These are phyloP conservation scores for Saturnia japonica DNA, from an alignment of 2,888 invertebrate genomes.

Conservation along the genomic window DNA sequence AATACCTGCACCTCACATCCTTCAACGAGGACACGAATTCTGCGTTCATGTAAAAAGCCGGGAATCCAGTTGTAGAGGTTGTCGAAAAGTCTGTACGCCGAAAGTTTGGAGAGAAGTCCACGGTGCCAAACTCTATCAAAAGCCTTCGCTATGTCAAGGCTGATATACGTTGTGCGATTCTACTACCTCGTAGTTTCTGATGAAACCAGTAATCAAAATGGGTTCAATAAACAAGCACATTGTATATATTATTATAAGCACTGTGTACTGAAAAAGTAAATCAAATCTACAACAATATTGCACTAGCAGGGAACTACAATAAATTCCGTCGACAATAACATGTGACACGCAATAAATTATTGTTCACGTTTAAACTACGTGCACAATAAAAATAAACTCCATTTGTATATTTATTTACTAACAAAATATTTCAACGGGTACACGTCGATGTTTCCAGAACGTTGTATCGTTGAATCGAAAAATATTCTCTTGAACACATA, in stretches of 20 bases:
- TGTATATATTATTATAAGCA: constrained; percentile 8
- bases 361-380: constrained; percentile 17
- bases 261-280: not conserved
- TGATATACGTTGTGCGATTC: too few species aligned
- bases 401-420: constrained; percentile 15
- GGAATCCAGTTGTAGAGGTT: too few species aligned
- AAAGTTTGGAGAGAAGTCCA: too few species aligned
- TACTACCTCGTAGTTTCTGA: not conserved
- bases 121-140: too few species aligned
- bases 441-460: constrained; percentile 29
- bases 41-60: too few species aligned
- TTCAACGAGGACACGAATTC: too few species aligned
- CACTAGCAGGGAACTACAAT: constrained; percentile 2
- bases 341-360: constrained; percentile 20
- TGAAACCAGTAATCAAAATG: not conserved
- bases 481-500: constrained; percentile 45
- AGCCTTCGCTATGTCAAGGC: too few species aligned
- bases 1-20: too few species aligned
- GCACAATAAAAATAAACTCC: constrained; percentile 18
- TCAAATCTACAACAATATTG: not conserved
- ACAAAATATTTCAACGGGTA: constrained; percentile 18
- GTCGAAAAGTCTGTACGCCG: too few species aligned
- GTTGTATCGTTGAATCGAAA: constrained; percentile 39
- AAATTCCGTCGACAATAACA: constrained; percentile 18
- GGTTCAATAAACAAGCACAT: not conserved